Evolutionary conservation across 1,140 invertebrate species (phyloP).

Genomic region (Drosophila burlai): DNA sequence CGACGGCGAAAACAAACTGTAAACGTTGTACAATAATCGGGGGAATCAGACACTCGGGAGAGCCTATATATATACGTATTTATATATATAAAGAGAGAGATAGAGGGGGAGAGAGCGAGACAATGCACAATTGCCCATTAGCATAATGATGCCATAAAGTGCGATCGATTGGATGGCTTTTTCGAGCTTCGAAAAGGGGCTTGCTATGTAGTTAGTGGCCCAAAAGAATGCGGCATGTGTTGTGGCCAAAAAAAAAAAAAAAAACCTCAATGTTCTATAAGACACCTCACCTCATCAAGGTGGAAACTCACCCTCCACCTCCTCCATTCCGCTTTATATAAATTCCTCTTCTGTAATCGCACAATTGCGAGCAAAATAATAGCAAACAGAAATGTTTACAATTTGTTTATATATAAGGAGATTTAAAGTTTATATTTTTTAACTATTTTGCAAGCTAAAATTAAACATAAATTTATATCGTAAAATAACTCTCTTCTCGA

Average conservation of each 20-base stretch:
- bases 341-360: background rate
- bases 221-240: slow-evolving; percentile 69
- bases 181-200: slow-evolving; percentile 9
- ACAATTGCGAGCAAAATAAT: background rate
- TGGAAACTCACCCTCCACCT: background rate
- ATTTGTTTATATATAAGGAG: too few relatives aligned
- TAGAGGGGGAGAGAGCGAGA: slow-evolving; percentile 15
- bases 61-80: slow-evolving; percentile 1
- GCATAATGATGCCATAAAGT: slow-evolving; percentile 80
- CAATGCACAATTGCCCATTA: slow-evolving; percentile 79
- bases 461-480: background rate
- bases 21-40: slow-evolving; percentile 79
- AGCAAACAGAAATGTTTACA: background rate
- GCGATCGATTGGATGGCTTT: slow-evolving; percentile 22
- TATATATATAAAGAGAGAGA: background rate
- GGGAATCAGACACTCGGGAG: slow-evolving; percentile 7
- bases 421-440: background rate
- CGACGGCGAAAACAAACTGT: slow-evolving; percentile 55
- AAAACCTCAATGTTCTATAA: slow-evolving; percentile 13
- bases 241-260: slow-evolving; percentile 29
- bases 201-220: slow-evolving; percentile 30
- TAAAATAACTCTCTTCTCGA: background rate
- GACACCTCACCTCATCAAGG: slow-evolving; percentile 18
- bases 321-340: background rate
- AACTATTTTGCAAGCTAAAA: background rate